Evolutionary conservation across 2,113 vertebrate genomes (phyloP), one percentile per base, ranked within the genome.

Genomic region (Arenaria interpres): DNA sequence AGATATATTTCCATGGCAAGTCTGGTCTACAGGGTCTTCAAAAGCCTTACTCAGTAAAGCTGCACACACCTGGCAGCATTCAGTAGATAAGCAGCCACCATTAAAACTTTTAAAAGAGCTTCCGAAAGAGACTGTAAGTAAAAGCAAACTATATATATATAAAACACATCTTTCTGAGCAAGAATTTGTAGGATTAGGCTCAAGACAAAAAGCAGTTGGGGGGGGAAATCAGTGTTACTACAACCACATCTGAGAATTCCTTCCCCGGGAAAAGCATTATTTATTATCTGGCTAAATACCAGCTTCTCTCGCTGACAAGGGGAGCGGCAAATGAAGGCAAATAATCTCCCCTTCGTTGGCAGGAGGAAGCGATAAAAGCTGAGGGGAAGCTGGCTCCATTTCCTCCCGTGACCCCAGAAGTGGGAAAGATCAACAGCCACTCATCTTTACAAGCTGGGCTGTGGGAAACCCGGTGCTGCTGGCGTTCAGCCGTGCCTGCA

Each of bases 321-420:
- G 37, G 28, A 68, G 66, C n/a, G 81, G 85, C 28, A 72, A 89
- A 63, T 35, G 78, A 78, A 88, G 77, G 81, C 21, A 53, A 89
- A 88, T 78, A 19, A 82, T 75, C 56, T 68, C 37, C 88, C 60
- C 25, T 67, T 20, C 13, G 45, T 4, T 94, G 72, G 80, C 89
- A 84, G 91, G 21, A 91, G 89, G 93, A 94, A 92, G 76, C 4
- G 86, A 95, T 90, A 96, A 92, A 95, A 95, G 68, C 87, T 2
- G 7, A 51, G 37, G 39, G 77, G 92, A 93, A 95, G 72, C 43
- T 43, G 25, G 48, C 2, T 39, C 53, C 63, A 39, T 79, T 85
- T 86, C 88, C 75, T 92, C 39, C 45, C 82, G 10, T 54, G 88
- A 93, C 81, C 84, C 69, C 82, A 51, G 22, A 76, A 68, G 85